phyloP scores from a whole-genome alignment of 2,113 vertebrate species.

The Prionailurus viverrinus region DNA sequence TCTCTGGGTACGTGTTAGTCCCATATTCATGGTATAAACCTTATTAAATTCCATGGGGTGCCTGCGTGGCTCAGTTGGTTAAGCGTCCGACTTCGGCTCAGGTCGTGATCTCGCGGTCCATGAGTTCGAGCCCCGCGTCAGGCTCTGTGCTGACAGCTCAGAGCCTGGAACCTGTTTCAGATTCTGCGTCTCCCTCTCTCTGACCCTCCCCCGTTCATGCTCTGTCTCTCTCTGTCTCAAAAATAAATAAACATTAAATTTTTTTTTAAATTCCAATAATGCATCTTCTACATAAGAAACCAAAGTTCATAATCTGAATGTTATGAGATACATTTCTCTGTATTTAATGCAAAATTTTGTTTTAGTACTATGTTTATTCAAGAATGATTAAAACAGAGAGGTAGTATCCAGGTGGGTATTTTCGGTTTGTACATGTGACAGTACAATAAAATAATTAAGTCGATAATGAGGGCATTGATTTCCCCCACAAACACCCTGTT shows the following conservation, averaged over 20 bases:
- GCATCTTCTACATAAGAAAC: neutral
- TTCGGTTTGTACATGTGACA: neutral
- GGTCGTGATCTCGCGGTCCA: too few relatives aligned
- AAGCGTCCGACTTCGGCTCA: too few relatives aligned
- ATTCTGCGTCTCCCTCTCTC: too few relatives aligned
- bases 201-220: too few relatives aligned
- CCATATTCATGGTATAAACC: neutral
- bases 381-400: neutral
- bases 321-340: neutral
- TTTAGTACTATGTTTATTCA: neutral
- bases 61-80: too few relatives aligned
- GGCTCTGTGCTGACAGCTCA: too few relatives aligned
- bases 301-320: neutral
- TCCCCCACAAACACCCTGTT: neutral
- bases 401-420: neutral
- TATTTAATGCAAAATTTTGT: neutral
- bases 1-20: neutral
- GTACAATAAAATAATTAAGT: neutral
- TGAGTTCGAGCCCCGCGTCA: too few relatives aligned
- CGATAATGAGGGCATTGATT: neutral
- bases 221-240: too few relatives aligned
- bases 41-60: neutral
- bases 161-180: too few relatives aligned
- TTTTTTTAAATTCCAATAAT: neutral
- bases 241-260: too few relatives aligned